A percentile compares a stretch with the other conserved stretches of the same genome.
These are phyloP conservation scores for Phocoena sinus DNA, from an alignment of 2,113 vertebrate species.

Conservation along the genomic window DNA sequence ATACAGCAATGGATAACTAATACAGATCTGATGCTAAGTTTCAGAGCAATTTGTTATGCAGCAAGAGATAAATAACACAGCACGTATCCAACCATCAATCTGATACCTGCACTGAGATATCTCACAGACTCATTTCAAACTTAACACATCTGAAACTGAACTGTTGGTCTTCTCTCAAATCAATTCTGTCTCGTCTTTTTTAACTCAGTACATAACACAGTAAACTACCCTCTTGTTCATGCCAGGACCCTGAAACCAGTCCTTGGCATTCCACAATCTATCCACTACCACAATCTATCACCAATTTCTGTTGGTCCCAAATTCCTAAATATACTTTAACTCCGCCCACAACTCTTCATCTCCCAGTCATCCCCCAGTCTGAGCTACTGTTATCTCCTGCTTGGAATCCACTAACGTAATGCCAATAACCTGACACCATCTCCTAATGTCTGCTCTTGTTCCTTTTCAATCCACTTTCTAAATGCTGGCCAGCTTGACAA, in stretches of 20 bases:
- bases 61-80: neutral
- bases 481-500: neutral
- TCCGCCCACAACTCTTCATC: neutral
- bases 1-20: neutral
- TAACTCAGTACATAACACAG: neutral
- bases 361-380: neutral
- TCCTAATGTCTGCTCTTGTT: neutral
- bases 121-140: neutral
- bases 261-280: neutral
- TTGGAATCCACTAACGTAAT: neutral
- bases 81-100: neutral
- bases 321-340: neutral
- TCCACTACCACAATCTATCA: neutral
- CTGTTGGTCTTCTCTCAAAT: neutral
- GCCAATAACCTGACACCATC: neutral
- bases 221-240: neutral
- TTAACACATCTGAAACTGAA: neutral
- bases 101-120: neutral
- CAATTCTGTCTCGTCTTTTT: neutral
- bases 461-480: neutral
- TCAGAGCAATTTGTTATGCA: neutral
- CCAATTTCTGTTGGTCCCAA: neutral
- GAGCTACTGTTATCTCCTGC: neutral
- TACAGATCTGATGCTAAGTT: neutral
- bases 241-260: neutral